Conservation (phyloP, 2,888 invertebrate species). For the Volucella bombylans region DNA sequence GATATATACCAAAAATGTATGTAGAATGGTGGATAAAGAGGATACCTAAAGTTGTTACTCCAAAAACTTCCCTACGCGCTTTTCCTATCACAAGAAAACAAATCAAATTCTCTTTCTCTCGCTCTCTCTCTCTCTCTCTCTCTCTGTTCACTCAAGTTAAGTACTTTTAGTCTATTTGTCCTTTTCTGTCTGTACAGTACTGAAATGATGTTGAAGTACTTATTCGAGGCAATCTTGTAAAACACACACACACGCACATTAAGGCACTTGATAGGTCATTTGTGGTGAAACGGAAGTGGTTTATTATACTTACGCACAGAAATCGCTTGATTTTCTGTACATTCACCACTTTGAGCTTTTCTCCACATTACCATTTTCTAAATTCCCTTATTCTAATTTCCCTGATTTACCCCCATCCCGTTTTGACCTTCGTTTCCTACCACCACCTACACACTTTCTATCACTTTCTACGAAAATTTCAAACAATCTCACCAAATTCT, state of each 20-base stretch:
- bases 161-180: not conserved
- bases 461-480: too few species aligned
- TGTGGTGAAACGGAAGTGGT: conserved; percentile 9
- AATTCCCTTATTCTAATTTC: too few species aligned
- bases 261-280: conserved; percentile 29
- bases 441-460: too few species aligned
- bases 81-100: conserved; percentile 7
- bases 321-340: not conserved
- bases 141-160: not conserved
- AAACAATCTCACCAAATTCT: not conserved
- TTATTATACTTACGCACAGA: conserved; percentile 12
- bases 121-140: not conserved
- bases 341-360: conserved; percentile 33
- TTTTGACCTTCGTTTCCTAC: too few species aligned
- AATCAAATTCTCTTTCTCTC: not conserved
- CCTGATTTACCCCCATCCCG: too few species aligned
- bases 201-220: conserved; percentile 39
- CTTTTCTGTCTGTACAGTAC: not conserved
- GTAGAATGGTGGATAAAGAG: conserved; percentile 44
- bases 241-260: conserved; percentile 30
- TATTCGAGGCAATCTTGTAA: conserved; percentile 15
- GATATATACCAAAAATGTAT: conserved; percentile 2
- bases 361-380: not conserved
- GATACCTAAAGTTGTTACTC: conserved; percentile 29
- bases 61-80: conserved; percentile 33